Percentiles rank a stretch among this genome's conserved stretches.
These are phyloP conservation scores for Cariama cristata DNA, from an alignment of 2,113 vertebrate species.

Conservation along the genomic window DNA sequence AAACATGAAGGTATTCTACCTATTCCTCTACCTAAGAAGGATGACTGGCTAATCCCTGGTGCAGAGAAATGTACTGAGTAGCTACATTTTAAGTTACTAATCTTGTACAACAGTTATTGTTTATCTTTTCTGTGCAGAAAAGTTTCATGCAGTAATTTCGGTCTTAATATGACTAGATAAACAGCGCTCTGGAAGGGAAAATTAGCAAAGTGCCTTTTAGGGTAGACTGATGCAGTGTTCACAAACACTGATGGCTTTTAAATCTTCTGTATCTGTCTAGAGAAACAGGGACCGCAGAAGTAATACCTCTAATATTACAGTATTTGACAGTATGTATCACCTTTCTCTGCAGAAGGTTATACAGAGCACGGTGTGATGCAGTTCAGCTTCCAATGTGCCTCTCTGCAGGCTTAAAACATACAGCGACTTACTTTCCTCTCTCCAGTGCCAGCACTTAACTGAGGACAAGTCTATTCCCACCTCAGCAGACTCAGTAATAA, in stretches of 20 bases:
- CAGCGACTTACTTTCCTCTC: background rate
- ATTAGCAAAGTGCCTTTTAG: background rate
- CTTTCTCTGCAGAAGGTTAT: background rate
- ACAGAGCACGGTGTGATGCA: accelerated
- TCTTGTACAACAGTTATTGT: background rate
- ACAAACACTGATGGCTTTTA: background rate
- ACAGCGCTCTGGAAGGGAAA: background rate
- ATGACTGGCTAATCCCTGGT: background rate
- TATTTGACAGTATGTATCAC: background rate
- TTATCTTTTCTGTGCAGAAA: background rate
- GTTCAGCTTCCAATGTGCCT: background rate
- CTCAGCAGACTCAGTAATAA: background rate
- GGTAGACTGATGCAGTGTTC: background rate
- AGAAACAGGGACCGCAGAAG: background rate
- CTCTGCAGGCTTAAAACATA: background rate
- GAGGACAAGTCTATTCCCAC: background rate
- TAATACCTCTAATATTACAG: background rate
- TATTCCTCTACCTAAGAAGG: background rate
- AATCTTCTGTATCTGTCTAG: background rate
- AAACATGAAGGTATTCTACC: background rate
- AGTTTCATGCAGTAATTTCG: background rate
- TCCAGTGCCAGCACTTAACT: background rate
- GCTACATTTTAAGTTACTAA: background rate
- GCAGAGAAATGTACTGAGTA: background rate
- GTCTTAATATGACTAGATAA: background rate